A percentile compares a stretch with the other conserved stretches of the same genome.
Conservation (phyloP, 1,140 invertebrate species). For the Listronotus bonariensis region DNA sequence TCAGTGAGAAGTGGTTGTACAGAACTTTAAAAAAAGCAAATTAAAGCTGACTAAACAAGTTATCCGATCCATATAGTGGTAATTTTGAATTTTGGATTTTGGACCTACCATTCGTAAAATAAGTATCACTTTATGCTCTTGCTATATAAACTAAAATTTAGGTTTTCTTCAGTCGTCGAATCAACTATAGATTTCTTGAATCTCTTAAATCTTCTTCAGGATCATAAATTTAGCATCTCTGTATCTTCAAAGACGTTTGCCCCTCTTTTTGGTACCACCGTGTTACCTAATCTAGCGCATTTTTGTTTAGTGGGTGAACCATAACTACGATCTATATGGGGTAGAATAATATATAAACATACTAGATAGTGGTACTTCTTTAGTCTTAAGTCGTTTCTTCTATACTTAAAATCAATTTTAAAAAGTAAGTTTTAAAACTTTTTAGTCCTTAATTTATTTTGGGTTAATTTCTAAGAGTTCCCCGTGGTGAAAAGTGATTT, state of each 20-base stretch:
- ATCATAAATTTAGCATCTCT: slow-evolving; percentile 16
- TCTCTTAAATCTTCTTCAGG: slow-evolving; percentile 15
- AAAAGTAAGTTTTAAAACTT: neutral
- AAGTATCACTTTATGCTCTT: too few relatives aligned
- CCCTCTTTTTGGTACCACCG: slow-evolving; percentile 1
- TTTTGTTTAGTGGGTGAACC: slow-evolving; percentile 29
- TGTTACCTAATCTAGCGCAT: slow-evolving; percentile 30
- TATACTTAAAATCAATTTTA: neutral
- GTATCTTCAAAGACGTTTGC: slow-evolving; percentile 21
- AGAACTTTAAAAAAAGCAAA: too few relatives aligned
- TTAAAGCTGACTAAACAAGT: too few relatives aligned
- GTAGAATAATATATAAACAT: slow-evolving; percentile 28
- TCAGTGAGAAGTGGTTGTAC: too few relatives aligned
- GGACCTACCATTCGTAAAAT: neutral
- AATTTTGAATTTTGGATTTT: neutral
- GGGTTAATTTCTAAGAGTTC: too few relatives aligned
- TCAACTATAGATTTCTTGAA: neutral
- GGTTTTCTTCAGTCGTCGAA: neutral
- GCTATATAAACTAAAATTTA: neutral
- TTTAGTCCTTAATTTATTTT: too few relatives aligned
- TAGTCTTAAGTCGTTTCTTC: neutral
- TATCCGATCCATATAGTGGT: neutral
- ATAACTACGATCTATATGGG: slow-evolving; percentile 21
- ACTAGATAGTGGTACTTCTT: neutral
- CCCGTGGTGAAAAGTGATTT: too few relatives aligned